Base-by-base conservation (phyloP, 2,797 vertebrate genomes). In the Mastacembelus armatus region DNA sequence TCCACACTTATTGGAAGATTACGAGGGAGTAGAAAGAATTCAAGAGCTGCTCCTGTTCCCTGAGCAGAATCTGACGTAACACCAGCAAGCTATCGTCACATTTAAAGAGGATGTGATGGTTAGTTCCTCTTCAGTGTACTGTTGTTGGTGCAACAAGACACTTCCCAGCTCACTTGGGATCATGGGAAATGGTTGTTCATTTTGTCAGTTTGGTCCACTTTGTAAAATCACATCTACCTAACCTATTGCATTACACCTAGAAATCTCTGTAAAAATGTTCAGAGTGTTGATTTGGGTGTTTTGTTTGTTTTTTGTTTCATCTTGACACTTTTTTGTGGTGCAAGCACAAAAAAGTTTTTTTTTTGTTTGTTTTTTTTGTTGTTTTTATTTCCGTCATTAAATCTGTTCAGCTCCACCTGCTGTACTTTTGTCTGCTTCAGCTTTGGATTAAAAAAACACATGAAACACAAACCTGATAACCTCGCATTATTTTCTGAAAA, bases 391-490 rank as follows among this genome's bases (percentile, higher is more conserved):
- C 42, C 24, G 6, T 81, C 80, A 66, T 83, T 45, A 7, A 70
- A 64, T 85, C 77, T 80, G 58, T 89, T 87, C 71, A 78, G 83
- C 84, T 92, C 80, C 85, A 89, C 85, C 76, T 89, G 89, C 87
- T 73, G 48, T 93, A 90, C 78, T 85, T 86, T 83, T 88, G 90
- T 94, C 89, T 92, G 91, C 89, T 92, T 91, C 72, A 87, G 86
- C 81, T 93, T 92, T 93, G 83, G 89, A 94, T 92, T 94, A 93
- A 95, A 91, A 81, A 85, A 89, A 89, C 64, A 81, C 29, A 69
- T 45, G 63, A 87, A 90, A 81, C 16, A 61, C 73, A 59, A 62
- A 45, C 16, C 18, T 71, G 33, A n/a, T 16, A 5, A 9, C 40
- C 24, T 44, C 21, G 14, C 16, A 1, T 60, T 24, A n/a, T 50